Base-by-base conservation (phyloP, 2,113 vertebrate species). In the Henicopernis longicauda region DNA sequence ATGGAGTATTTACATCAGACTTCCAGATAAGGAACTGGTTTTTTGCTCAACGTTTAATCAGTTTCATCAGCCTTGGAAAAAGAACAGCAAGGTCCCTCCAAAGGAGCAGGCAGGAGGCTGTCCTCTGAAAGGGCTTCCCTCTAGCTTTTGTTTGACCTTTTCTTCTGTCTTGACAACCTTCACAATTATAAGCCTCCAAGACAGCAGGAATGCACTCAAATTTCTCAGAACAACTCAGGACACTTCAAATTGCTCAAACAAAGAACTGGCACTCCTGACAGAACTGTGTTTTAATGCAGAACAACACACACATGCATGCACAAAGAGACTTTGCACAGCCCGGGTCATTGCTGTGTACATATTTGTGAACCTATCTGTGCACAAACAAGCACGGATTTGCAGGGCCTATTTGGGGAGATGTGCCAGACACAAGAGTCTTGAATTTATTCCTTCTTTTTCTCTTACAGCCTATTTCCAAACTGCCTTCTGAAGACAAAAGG, bases 401-500 rank as follows among this genome's bases (percentile, higher is more conserved):
- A 40, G 66, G 38, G 31, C 21, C 69, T 54, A 7, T 82, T 0
- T 50, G 49, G 62, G 70, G 23, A 92, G n/a, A 71, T 0, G 0
- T 8, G 77, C 42, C 78, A 89, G 78, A 54, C 17, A 54, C 25
- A 12, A 13, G 8, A 49, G 44, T 20, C 61, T 55, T 16, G 36
- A 49, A 57, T n/a, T 57, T 31, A 72, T 22, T 66, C 70, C 66
- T 65, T 47, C 23, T 6, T 66, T 57, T 58, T 63, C 58, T 29
- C 55, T 70, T 42, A 14, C 13, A 54, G 45, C 42, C 32, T 45
- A 27, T 58, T 79, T 66, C 57, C 70, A 78, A 78, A 27, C 36
- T 11, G 32, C 62, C 50, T 92, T 78, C 65, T 67, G 74, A 89
- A 74, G 52, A 89, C 80, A 90, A 91, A 86, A 61, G 44, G 69